A percentile compares a stretch with the other conserved stretches of the same genome.
Evolutionary conservation across 1,140 invertebrate species (phyloP).

Genomic region (Paracyclopina nana): DNA sequence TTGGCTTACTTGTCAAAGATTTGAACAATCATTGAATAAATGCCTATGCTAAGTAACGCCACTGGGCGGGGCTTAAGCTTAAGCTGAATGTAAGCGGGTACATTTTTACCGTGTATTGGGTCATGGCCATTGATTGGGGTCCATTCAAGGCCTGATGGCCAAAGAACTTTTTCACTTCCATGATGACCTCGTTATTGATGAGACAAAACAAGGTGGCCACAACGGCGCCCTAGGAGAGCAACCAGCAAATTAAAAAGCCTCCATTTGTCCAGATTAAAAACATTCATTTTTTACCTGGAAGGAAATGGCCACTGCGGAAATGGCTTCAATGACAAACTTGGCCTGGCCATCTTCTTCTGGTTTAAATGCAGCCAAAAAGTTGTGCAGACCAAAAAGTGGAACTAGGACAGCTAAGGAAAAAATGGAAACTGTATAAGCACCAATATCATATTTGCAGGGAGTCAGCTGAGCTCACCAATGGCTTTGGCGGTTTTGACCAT

Average conservation of each 20-base stretch:
- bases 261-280: background rate
- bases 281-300: slow-evolving; percentile 2
- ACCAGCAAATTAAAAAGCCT: background rate
- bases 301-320: slow-evolving; percentile 3
- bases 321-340: background rate
- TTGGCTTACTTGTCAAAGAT: too few relatives aligned
- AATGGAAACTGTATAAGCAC: background rate
- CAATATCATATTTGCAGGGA: background rate
- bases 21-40: too few relatives aligned
- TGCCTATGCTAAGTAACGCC: too few relatives aligned
- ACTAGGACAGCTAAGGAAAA: slow-evolving; percentile 8
- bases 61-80: too few relatives aligned
- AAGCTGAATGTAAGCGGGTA: too few relatives aligned
- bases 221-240: slow-evolving; percentile 1
- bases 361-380: slow-evolving; percentile 2
- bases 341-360: background rate
- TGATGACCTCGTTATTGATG: slow-evolving; percentile 3
- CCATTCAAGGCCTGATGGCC: background rate
- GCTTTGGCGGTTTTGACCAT: slow-evolving; percentile 12
- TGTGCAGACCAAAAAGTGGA: slow-evolving; percentile 10
- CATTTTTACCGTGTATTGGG: slow-evolving; percentile 15
- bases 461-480: slow-evolving; percentile 1
- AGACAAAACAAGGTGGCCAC: slow-evolving; percentile 7
- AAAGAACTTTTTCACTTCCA: slow-evolving; percentile 4
- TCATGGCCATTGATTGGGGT: slow-evolving; percentile 11